Percentiles rank a stretch among this genome's conserved stretches.
Conservation (phyloP, 2,888 invertebrate genomes). For the Smittia sp. region DNA sequence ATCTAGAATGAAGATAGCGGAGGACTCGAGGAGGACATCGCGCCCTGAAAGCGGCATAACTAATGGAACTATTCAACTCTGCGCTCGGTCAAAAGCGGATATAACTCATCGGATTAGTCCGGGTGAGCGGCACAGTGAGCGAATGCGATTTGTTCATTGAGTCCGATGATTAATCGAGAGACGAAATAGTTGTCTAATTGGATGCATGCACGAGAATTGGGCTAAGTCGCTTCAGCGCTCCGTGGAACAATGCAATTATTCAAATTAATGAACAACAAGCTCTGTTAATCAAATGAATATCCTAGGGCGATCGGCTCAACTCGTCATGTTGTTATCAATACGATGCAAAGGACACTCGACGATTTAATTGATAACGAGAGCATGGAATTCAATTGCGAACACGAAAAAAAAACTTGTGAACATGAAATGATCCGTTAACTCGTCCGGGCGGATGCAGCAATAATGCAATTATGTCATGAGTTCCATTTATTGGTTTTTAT, state of each 20-base stretch:
- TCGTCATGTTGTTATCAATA: neutral
- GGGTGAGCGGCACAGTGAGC: neutral
- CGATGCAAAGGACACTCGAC: too few species aligned
- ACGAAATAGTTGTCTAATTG: slow-evolving; percentile 17
- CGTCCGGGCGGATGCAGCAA: neutral
- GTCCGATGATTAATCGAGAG: slow-evolving; percentile 5
- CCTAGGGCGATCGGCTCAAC: neutral
- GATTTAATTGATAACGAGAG: neutral
- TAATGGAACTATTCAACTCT: slow-evolving; percentile 6
- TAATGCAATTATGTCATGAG: neutral
- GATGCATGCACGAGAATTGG: neutral
- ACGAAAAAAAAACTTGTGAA: neutral
- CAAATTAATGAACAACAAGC: neutral
- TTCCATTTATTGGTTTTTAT: slow-evolving; percentile 8
- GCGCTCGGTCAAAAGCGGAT: neutral
- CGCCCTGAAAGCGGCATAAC: neutral
- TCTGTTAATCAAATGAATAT: neutral
- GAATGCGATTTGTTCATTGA: slow-evolving; percentile 5
- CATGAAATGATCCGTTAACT: neutral
- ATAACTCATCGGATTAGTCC: slow-evolving; percentile 13
- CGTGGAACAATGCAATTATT: neutral
- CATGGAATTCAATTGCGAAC: neutral
- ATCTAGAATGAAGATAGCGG: neutral
- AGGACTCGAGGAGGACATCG: neutral
- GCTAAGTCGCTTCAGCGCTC: neutral